Conservation (phyloP, 1,140 invertebrate species). For the Drosophila novamexicana region DNA sequence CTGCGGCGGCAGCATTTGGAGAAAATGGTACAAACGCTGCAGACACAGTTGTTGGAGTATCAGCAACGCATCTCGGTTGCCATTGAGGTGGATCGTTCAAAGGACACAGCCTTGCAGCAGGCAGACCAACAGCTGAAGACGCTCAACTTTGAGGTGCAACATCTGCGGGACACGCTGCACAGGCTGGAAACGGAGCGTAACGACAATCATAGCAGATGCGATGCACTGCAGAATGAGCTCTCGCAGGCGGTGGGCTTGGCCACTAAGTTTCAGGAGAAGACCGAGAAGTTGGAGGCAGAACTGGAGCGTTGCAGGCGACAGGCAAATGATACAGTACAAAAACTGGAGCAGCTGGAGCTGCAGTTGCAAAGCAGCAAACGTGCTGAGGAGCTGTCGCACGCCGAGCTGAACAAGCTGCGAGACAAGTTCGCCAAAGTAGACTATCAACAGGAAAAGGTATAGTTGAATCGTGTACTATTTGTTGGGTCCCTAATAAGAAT, state of each 20-base stretch:
- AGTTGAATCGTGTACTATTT: neutral
- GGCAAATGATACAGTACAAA: slow-evolving; percentile 43
- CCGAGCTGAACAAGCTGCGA: slow-evolving; percentile 73
- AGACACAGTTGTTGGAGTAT: slow-evolving; percentile 89
- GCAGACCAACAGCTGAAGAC: slow-evolving; percentile 85
- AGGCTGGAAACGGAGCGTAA: slow-evolving; percentile 65
- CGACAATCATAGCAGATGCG: slow-evolving; percentile 50
- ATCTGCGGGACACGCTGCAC: slow-evolving; percentile 56
- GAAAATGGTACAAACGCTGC: slow-evolving; percentile 89
- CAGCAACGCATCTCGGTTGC: slow-evolving; percentile 92
- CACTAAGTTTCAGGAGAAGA: slow-evolving; percentile 79
- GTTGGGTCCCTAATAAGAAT: neutral
- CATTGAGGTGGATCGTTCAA: slow-evolving; percentile 89
- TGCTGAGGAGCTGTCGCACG: slow-evolving; percentile 65
- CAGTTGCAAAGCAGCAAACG: slow-evolving; percentile 64
- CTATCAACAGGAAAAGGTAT: slow-evolving; percentile 75
- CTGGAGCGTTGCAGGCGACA: slow-evolving; percentile 40
- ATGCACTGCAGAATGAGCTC: slow-evolving; percentile 73
- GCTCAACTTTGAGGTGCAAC: slow-evolving; percentile 63
- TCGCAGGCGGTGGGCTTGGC: slow-evolving; percentile 69
- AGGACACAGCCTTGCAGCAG: slow-evolving; percentile 88
- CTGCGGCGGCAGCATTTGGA: slow-evolving; percentile 90
- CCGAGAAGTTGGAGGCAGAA: slow-evolving; percentile 70
- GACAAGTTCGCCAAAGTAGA: slow-evolving; percentile 73
- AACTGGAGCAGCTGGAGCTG: slow-evolving; percentile 71